Percentiles rank a stretch among this genome's conserved stretches.
phyloP scores from a whole-genome alignment of 1,140 invertebrate species.

The Drosophila obscura region DNA sequence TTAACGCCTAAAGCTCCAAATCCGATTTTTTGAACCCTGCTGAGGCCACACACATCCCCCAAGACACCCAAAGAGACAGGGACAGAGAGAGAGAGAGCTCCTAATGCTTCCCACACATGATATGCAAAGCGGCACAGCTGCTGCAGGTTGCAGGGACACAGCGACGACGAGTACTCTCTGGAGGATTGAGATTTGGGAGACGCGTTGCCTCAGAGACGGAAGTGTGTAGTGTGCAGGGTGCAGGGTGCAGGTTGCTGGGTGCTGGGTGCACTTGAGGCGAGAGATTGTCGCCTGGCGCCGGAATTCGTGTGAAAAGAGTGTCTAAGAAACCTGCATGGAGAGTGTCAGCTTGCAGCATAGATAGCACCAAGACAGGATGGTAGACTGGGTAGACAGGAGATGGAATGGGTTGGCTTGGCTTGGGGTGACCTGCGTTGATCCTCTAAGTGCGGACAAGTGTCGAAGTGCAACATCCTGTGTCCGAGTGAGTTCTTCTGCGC shows the following conservation, averaged over 20 bases:
- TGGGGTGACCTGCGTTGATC: conserved; percentile 24
- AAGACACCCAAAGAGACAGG: background rate
- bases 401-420: too few relatives aligned
- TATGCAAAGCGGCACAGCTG: conserved; percentile 41
- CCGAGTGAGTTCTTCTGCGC: background rate
- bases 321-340: conserved; percentile 5
- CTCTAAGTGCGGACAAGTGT: conserved; percentile 58
- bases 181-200: conserved; percentile 17
- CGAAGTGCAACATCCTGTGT: conserved; percentile 55
- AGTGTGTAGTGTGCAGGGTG: conserved; percentile 37
- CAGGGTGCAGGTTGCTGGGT: background rate
- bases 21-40: conserved; percentile 62
- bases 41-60: background rate
- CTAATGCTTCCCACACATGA: conserved; percentile 1
- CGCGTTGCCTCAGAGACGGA: conserved; percentile 40
- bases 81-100: background rate
- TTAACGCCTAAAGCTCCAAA: conserved; percentile 77
- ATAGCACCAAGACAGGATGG: background rate
- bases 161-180: background rate
- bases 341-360: conserved; percentile 39
- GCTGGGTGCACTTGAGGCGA: conserved; percentile 43
- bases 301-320: conserved; percentile 67
- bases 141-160: conserved; percentile 2
- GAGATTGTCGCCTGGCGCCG: conserved; percentile 50
- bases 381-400: too few relatives aligned